These are phyloP conservation scores for Nibea coibor DNA, from an alignment of 2,113 vertebrate genomes.

Conservation along the genomic window DNA sequence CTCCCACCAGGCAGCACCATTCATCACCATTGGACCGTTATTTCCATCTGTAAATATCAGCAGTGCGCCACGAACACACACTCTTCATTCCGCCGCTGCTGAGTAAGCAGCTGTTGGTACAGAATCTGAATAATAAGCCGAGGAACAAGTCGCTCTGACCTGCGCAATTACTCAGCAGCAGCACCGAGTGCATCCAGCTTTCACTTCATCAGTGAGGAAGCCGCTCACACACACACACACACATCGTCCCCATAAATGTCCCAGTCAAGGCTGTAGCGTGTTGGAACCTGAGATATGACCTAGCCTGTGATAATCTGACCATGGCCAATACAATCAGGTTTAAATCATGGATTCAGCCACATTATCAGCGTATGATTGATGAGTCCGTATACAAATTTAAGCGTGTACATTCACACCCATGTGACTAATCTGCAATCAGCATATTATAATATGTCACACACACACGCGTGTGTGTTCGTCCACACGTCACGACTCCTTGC, in stretches of 20 bases:
- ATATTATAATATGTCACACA: no score
- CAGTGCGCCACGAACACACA: constrained; percentile 46
- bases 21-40: constrained; percentile 41
- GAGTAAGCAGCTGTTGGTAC: constrained; percentile 64
- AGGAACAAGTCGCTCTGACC: constrained; percentile 46
- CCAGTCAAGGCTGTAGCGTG: neutral
- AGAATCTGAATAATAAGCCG: constrained; percentile 60
- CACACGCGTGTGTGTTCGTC: neutral
- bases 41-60: constrained; percentile 63
- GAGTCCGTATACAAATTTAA: neutral
- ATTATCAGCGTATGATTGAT: neutral
- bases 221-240: neutral
- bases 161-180: constrained; percentile 37
- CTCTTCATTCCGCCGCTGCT: constrained; percentile 50
- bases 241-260: neutral
- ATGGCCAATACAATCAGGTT: constrained; percentile 9
- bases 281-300: neutral
- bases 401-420: neutral
- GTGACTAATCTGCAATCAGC: neutral
- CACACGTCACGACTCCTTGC: neutral
- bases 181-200: constrained; percentile 1
- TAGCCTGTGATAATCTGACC: neutral
- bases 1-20: constrained; percentile 38
- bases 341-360: constrained; percentile 6
- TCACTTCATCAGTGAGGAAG: neutral